A percentile compares a stretch with the other conserved stretches of the same genome.
phyloP scores from a whole-genome alignment of 2,797 vertebrate genomes.

The Takifugu ocellatus region DNA sequence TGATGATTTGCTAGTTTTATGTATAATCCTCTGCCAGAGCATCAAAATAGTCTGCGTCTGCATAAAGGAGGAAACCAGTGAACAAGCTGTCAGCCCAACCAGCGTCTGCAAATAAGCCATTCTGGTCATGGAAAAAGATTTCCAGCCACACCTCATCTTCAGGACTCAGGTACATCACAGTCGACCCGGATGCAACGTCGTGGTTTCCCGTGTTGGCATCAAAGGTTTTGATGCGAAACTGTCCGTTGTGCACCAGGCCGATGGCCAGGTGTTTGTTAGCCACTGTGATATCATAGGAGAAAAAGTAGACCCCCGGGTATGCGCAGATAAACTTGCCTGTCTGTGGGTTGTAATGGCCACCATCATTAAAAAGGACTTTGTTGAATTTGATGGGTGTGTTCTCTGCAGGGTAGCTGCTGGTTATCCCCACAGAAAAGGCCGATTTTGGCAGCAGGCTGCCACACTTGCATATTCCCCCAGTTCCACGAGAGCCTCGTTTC shows the following conservation, averaged over 20 bases:
- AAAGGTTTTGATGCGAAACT: slow-evolving; percentile 92
- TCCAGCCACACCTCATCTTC: slow-evolving; percentile 98
- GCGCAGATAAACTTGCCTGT: slow-evolving; percentile 95
- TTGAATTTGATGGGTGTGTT: slow-evolving; percentile 91
- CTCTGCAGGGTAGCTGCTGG: slow-evolving; percentile 93
- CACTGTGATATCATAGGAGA: slow-evolving; percentile 96
- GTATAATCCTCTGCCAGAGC: slow-evolving; percentile 83
- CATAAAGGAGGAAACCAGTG: slow-evolving; percentile 95
- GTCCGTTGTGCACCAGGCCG: slow-evolving; percentile 90
- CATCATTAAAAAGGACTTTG: slow-evolving; percentile 93
- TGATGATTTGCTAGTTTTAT: slow-evolving; percentile 25
- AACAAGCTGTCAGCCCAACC: slow-evolving; percentile 95
- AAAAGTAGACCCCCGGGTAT: slow-evolving; percentile 94
- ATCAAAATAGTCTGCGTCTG: slow-evolving; percentile 92
- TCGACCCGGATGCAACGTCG: slow-evolving; percentile 93
- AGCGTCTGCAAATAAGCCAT: slow-evolving; percentile 92
- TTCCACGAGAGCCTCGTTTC: slow-evolving; percentile 78
- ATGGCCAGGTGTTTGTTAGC: slow-evolving; percentile 97
- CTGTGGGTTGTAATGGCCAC: slow-evolving; percentile 88
- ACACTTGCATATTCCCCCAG: slow-evolving; percentile 86
- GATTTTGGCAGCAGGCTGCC: slow-evolving; percentile 90
- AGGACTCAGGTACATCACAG: slow-evolving; percentile 88
- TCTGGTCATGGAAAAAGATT: slow-evolving; percentile 95
- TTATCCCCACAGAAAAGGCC: slow-evolving; percentile 95
- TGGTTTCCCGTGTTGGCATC: slow-evolving; percentile 98